A percentile compares a stretch with the other conserved stretches of the same genome.
Conservation (phyloP, 2,113 vertebrate genomes). For the Mormoops blainvillei region DNA sequence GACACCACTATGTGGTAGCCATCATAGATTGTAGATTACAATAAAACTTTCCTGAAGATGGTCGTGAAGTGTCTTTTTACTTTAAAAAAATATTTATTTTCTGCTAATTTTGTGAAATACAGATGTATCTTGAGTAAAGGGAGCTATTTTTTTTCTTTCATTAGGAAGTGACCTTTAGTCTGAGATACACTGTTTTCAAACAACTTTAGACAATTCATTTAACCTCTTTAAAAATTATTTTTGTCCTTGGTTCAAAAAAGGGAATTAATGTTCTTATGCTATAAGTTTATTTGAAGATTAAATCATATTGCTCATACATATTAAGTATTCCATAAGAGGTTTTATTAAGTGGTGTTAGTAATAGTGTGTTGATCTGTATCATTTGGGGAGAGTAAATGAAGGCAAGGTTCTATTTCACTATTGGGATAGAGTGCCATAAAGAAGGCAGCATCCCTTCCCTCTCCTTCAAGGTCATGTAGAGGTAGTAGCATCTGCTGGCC, state of each 20-base stretch:
- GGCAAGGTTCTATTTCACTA: not conserved
- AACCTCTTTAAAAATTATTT: not conserved
- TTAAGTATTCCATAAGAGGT: not conserved
- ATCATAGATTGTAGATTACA: not conserved
- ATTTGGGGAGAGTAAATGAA: not conserved
- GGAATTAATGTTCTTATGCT: not conserved
- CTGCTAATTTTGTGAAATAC: not conserved
- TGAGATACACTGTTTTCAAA: not conserved
- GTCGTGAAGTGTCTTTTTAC: not conserved
- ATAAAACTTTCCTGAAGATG: not conserved
- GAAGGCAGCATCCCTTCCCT: fast-evolving
- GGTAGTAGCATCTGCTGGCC: not conserved
- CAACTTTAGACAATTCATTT: not conserved
- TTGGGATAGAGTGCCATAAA: not conserved
- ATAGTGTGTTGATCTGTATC: not conserved
- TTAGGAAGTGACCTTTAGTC: not conserved
- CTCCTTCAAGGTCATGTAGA: not conserved
- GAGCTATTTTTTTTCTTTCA: not conserved
- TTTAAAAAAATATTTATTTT: not conserved
- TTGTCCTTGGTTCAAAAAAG: not conserved
- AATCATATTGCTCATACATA: not conserved
- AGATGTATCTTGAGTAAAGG: not conserved
- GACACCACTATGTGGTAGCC: not conserved
- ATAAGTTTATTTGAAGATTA: not conserved
- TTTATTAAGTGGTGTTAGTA: not conserved